A percentile compares a stretch with the other conserved stretches of the same genome.
Conservation (phyloP, 2,113 vertebrate species). For the Ceyx melanurus region DNA sequence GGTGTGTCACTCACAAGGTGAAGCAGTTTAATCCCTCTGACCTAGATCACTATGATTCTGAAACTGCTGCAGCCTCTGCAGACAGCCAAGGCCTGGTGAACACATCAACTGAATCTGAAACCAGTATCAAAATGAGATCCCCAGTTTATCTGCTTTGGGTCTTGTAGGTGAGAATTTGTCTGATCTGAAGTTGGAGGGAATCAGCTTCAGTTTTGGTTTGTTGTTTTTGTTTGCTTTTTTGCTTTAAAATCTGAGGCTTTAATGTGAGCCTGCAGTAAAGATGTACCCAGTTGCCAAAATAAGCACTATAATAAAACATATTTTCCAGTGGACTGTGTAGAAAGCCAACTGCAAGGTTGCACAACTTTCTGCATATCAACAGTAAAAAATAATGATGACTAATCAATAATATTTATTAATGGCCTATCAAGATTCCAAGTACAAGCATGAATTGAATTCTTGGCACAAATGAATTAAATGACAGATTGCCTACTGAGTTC, state of each 20-base stretch:
- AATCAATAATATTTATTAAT: slow-evolving; percentile 54
- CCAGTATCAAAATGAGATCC: neutral
- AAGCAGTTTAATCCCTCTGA: neutral
- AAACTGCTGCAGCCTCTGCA: neutral
- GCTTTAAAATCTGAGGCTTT: neutral
- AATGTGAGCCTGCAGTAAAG: neutral
- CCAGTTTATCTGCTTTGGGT: neutral
- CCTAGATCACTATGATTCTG: neutral
- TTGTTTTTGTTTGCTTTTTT: neutral
- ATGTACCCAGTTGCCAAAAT: neutral
- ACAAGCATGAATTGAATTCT: neutral
- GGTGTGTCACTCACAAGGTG: neutral
- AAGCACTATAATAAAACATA: neutral
- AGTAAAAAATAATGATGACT: slow-evolving; percentile 35
- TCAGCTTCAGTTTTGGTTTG: neutral
- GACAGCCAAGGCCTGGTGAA: neutral
- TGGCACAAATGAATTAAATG: slow-evolving; percentile 8
- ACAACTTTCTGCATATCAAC: slow-evolving; percentile 32
- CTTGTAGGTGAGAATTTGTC: neutral
- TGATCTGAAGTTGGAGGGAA: neutral
- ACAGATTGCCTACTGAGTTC: slow-evolving; percentile 35
- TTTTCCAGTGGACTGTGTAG: neutral
- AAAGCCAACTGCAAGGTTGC: slow-evolving; percentile 16
- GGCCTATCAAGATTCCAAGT: neutral
- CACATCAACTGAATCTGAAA: neutral